These are phyloP conservation scores for Radopholus similis DNA, from an alignment of 1,140 invertebrate species.

Conservation along the genomic window DNA sequence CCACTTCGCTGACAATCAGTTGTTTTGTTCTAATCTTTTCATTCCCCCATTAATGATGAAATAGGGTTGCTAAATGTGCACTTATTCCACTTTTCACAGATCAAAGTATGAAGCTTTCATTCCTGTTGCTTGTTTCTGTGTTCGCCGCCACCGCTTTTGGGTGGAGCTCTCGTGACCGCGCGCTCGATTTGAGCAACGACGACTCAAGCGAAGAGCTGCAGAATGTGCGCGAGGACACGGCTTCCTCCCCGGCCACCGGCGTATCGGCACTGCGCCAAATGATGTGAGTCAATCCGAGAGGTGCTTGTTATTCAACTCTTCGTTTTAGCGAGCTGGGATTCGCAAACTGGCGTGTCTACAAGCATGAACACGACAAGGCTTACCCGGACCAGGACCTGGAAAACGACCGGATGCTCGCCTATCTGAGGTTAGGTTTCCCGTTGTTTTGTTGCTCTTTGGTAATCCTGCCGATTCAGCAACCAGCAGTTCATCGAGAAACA, in stretches of 20 bases:
- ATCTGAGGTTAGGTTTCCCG: conserved; percentile 25
- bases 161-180: background rate
- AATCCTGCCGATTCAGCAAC: background rate
- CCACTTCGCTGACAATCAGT: no score
- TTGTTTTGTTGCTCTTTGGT: conserved; percentile 13
- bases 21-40: no score
- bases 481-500: conserved; percentile 41
- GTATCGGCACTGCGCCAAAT: background rate
- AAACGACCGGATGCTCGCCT: conserved; percentile 55
- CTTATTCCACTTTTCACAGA: no score
- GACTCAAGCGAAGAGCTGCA: background rate
- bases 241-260: background rate
- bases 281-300: background rate
- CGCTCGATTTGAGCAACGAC: background rate
- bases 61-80: no score
- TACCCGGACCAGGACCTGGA: conserved; percentile 46
- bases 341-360: conserved; percentile 6
- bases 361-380: conserved; percentile 19
- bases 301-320: background rate
- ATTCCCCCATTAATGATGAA: no score
- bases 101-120: no score
- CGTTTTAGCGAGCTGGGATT: conserved; percentile 3
- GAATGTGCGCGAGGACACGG: background rate
- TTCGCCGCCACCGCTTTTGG: background rate
- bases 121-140: no score